phyloP scores from a whole-genome alignment of 2,888 invertebrate species.

The Apamea monoglypha region DNA sequence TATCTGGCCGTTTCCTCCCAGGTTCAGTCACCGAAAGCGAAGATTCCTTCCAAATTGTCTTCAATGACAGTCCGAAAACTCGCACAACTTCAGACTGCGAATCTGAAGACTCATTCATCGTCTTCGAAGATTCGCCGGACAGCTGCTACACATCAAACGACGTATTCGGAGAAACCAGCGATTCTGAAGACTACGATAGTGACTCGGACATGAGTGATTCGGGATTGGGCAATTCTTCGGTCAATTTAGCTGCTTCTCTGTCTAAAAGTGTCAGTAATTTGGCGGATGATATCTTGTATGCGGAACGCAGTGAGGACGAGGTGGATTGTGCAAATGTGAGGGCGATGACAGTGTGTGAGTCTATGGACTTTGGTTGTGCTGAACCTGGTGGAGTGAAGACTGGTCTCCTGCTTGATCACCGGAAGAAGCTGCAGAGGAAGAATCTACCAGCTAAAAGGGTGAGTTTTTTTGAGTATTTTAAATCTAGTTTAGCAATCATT shows the following conservation, averaged over 20 bases:
- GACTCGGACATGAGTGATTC: conserved; percentile 76
- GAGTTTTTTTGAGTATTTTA: conserved; percentile 60
- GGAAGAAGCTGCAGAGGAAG: conserved; percentile 75
- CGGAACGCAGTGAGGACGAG: conserved; percentile 77
- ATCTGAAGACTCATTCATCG: conserved; percentile 91
- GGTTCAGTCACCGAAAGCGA: conserved; percentile 79
- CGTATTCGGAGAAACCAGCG: conserved; percentile 77
- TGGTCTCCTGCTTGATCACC: conserved; percentile 78
- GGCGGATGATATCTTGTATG: conserved; percentile 83
- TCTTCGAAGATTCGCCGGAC: conserved; percentile 86
- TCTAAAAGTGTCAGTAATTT: conserved; percentile 83
- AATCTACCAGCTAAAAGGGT: conserved; percentile 80
- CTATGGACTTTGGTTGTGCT: not conserved
- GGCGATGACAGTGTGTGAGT: conserved; percentile 36
- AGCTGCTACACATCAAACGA: conserved; percentile 84
- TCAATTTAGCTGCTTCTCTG: conserved; percentile 73
- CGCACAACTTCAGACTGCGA: conserved; percentile 87
- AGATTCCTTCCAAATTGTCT: conserved; percentile 88
- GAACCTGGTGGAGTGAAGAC: conserved; percentile 50
- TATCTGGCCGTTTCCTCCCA: conserved; percentile 81
- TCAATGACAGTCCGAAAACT: conserved; percentile 75
- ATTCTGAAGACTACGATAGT: conserved; percentile 69
- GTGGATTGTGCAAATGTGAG: conserved; percentile 79
- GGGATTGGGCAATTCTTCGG: conserved; percentile 72
- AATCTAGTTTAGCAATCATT: not conserved